These are phyloP conservation scores for Aphis gossypii DNA, from an alignment of 1,140 invertebrate genomes.

Conservation along the genomic window DNA sequence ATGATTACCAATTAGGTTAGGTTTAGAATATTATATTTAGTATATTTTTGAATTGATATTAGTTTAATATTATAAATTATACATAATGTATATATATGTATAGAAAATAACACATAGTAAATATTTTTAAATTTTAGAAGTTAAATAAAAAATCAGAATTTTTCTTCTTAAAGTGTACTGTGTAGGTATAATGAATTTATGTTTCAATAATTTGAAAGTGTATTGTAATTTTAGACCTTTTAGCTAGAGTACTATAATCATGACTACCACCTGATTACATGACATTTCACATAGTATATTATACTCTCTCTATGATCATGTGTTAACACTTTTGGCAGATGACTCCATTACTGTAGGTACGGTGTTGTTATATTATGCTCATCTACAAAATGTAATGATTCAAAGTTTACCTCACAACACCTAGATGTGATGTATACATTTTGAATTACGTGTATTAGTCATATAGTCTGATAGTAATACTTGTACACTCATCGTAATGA, in stretches of 20 bases:
- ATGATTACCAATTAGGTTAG: not conserved
- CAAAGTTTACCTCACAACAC: not conserved
- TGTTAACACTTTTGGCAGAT: not conserved
- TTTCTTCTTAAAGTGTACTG: not conserved
- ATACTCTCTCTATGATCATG: not conserved
- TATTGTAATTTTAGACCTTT: not conserved
- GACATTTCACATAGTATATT: slow-evolving; percentile 15
- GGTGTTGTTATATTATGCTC: not conserved
- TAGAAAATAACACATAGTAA: not conserved
- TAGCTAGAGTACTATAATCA: not conserved
- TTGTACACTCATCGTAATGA: not conserved
- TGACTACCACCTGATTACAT: not conserved
- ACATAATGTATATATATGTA: not conserved
- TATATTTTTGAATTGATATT: too few relatives aligned
- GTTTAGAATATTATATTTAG: not conserved
- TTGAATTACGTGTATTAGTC: not conserved
- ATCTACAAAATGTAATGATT: not conserved
- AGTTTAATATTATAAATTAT: too few relatives aligned
- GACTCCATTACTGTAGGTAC: not conserved
- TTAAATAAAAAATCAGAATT: not conserved
- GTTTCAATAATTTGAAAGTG: not conserved
- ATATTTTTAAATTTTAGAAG: not conserved
- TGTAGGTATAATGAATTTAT: not conserved
- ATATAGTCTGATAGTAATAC: not conserved
- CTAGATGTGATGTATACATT: not conserved